Evolutionary conservation across 2,113 vertebrate genomes (phyloP), one percentile per base, ranked within the genome.

Genomic region (Prunella himalayana): DNA sequence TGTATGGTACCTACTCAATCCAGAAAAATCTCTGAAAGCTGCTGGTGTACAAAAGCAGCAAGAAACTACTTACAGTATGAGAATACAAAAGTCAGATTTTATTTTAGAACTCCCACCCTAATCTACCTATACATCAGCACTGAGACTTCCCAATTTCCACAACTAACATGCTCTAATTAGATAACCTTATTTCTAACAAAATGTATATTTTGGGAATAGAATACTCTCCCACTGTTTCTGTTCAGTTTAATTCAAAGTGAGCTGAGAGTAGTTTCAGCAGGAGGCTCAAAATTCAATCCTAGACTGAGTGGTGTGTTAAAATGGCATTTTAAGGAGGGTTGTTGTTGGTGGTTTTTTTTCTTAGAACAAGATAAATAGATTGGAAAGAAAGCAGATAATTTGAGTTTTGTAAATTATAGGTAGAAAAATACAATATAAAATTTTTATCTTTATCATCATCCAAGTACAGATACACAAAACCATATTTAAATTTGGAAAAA

Each of bases 101-200:
- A 71, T 75, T 83, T 86, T 51, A 88, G 53, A 83, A 72, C 16
- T 86, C 59, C 0, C 0, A 72, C 27, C 41, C 90, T 39, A 51
- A 71, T 57, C 35, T 63, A 17, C 39, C 60, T 28, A 12, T 31
- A 47, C 2, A 68, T 41, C 23, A 91, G 56, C 61, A 76, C 42
- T 33, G 51, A 81, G 54, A 71, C 31, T 57, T 79, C n/a, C 23
- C 42, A 61, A 33, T 68, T 90, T 87, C 25, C 49, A 96, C 44
- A 76, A 70, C 51, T 64, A 87, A 64, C 17, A 37, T 64, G 44
- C 15, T 87, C 56, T 84, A 78, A 97, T 85, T 87, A 91, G 44
- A 85, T 64, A 94, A 56, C 27, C 22, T 82, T 85, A 72, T 87
- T 91, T 82, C 53, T 79, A 76, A 59, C 24, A 89, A 89, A 90